Evolutionary conservation across 2,113 vertebrate species (phyloP), one percentile per base, ranked within the genome.

Genomic region (Psilopogon haemacephalus): DNA sequence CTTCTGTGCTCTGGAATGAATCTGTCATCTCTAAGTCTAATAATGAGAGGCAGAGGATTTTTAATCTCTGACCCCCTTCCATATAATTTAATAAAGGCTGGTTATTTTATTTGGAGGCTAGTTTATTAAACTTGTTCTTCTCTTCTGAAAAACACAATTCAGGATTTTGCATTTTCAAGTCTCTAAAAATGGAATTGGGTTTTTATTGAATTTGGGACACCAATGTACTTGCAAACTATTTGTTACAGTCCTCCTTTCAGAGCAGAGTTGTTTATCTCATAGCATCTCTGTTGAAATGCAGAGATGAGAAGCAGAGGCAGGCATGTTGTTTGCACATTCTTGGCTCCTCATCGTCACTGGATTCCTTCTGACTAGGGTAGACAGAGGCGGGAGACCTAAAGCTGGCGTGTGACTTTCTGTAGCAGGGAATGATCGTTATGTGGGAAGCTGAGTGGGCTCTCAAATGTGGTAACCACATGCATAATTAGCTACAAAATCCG

Each of bases 1-100:
- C 96, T 96, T 97, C 94, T 97, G 97, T 96, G 97, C 96, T 98
- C 98, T 98, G 98, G 97, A 97, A 97, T 97, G 97, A 98, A 97
- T 98, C 97, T 98, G 97, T 97, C 97, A 97, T 97, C 97, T 94
- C 94, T 42, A 93, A 94, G 95, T 95, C 95, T 98, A 98, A 98
- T 98, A 97, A 97, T 96, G 97, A 98, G 96, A 98, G 97, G 96
- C 97, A 97, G 97, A 21, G 95, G 94, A 97, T 97, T 97, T 98
- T 97, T 97, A 98, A 98, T 98, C 97, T 98, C 97, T 98, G 98
- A 97, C 97, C 97, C 84, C 93, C 86, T 97, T 96, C 90, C 90
- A 65, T 96, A 95, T 97, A 97, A 97, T 97, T 97, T 97, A 97
- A 97, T 98, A 97, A 97, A 88, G 65, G 83, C 84, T 93, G 88